phyloP scores from a whole-genome alignment of 2,113 vertebrate genomes.

The Agelaius tricolor region DNA sequence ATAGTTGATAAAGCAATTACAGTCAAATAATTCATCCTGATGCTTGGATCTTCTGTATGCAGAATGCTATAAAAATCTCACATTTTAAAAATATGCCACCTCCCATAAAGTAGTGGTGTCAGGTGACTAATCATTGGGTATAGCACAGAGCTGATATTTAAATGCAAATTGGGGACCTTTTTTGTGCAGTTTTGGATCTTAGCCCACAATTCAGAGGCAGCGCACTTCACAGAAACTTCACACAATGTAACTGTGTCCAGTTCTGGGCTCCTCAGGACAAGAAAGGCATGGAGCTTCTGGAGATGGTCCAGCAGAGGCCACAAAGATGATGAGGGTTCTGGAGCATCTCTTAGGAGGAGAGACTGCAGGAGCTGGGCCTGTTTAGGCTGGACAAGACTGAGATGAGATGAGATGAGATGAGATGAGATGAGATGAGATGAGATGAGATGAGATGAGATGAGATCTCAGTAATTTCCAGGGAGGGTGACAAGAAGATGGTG shows the following conservation, averaged over 20 bases:
- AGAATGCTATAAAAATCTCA: not conserved
- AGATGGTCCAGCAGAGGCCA: not conserved
- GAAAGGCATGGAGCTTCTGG: not conserved
- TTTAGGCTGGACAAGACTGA: not conserved
- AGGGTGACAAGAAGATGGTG: not conserved
- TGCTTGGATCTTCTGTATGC: not conserved
- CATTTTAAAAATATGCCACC: not conserved
- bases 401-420: not conserved
- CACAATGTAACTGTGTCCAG: no score
- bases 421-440: not conserved
- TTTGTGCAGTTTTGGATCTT: not conserved
- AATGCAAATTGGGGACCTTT: not conserved
- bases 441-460: not conserved
- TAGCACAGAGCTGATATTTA: not conserved
- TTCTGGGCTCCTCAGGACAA: not conserved
- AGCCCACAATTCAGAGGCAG: not conserved
- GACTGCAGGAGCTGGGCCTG: not conserved
- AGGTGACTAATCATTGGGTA: not conserved
- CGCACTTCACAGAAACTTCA: not conserved
- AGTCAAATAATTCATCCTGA: not conserved
- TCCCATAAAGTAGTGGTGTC: not conserved
- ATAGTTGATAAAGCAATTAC: not conserved
- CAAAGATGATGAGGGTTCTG: not conserved
- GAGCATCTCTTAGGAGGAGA: not conserved
- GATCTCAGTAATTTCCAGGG: not conserved